These are phyloP conservation scores for Bugulina stolonifera DNA, from an alignment of 2,888 invertebrate genomes.

Conservation along the genomic window DNA sequence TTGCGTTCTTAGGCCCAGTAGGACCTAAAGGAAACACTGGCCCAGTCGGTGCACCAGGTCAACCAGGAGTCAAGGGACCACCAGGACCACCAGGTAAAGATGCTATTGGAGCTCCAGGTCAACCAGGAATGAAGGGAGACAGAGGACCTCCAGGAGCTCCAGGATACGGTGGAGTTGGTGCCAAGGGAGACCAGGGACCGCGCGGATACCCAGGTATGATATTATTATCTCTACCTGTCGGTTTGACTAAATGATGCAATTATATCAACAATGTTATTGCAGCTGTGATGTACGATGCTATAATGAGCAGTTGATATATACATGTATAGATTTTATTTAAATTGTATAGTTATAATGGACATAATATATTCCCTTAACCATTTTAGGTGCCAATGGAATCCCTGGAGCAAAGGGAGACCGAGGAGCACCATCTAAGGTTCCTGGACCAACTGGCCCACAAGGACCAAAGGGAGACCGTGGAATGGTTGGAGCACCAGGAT, in stretches of 20 bases:
- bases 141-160: background rate
- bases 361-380: too few relatives aligned
- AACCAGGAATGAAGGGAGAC: constrained; percentile 1
- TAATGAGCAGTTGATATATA: too few relatives aligned
- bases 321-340: too few relatives aligned
- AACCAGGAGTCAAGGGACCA: background rate
- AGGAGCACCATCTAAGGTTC: constrained; percentile 18
- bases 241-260: background rate
- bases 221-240: too few relatives aligned
- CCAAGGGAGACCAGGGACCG: constrained; percentile 19
- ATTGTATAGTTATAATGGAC: too few relatives aligned
- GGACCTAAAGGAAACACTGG: constrained; percentile 12
- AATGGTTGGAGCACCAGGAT: background rate
- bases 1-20: background rate
- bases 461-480: constrained; percentile 13
- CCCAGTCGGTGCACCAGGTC: background rate
- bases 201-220: constrained; percentile 4
- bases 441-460: background rate
- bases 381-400: constrained; percentile 6
- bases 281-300: too few relatives aligned
- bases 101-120: background rate
- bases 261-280: background rate
- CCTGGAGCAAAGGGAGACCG: constrained; percentile 19
- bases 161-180: constrained; percentile 12
- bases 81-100: background rate